Evolutionary conservation across 2,888 invertebrate genomes (phyloP).

Genomic region (Apotomis betuletana): DNA sequence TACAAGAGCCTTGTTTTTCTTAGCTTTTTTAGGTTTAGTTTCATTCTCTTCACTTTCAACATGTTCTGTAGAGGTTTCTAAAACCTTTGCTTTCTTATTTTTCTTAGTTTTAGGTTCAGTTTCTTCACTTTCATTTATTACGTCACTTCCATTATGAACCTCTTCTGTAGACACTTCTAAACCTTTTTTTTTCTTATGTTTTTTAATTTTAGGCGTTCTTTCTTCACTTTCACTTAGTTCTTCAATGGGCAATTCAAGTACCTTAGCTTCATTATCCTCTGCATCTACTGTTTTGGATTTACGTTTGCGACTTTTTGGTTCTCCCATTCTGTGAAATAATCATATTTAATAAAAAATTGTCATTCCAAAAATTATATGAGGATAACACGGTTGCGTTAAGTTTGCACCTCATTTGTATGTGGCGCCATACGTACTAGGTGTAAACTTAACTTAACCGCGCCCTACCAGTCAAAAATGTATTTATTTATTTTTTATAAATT

Average conservation of each 20-base stretch:
- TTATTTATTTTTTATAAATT: too few species aligned
- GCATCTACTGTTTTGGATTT: background rate
- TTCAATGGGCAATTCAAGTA: background rate
- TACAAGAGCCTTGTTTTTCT: background rate
- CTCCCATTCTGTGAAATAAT: slow-evolving; percentile 19
- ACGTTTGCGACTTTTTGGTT: slow-evolving; percentile 11
- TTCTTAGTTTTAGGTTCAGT: slow-evolving; percentile 8
- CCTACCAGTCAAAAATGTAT: too few species aligned
- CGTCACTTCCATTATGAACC: background rate
- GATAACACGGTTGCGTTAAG: too few species aligned
- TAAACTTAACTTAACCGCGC: too few species aligned
- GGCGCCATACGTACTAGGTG: too few species aligned
- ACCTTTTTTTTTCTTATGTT: background rate
- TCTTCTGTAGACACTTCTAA: background rate
- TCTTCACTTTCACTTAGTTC: background rate
- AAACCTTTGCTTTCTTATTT: background rate
- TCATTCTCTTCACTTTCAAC: background rate
- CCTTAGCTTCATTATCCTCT: background rate
- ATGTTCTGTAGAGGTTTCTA: background rate
- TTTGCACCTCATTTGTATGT: too few species aligned
- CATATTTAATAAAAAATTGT: too few species aligned
- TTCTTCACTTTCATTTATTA: background rate
- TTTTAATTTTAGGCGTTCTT: background rate
- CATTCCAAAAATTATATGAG: too few species aligned
- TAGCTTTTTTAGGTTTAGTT: slow-evolving; percentile 3